Evolutionary conservation across 1,140 invertebrate species (phyloP).

Genomic region (Oppia nitens): DNA sequence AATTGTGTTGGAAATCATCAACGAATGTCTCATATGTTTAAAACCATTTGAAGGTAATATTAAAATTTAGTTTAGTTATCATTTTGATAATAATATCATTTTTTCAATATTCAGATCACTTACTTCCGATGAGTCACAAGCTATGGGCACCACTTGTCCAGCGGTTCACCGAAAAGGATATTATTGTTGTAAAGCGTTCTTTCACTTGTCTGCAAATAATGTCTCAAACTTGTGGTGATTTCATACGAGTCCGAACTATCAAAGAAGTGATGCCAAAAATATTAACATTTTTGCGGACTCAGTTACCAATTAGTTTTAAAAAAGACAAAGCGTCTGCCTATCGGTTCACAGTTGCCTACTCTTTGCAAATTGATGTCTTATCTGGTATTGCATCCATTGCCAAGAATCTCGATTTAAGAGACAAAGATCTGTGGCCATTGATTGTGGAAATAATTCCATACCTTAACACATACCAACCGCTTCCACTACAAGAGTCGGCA

Average conservation of each 20-base stretch:
- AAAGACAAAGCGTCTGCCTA: not conserved
- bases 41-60: not conserved
- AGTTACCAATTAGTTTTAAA: constrained; percentile 4
- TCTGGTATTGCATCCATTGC: constrained; percentile 4
- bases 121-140: constrained; percentile 17
- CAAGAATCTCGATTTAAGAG: constrained; percentile 1
- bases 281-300: constrained; percentile 6
- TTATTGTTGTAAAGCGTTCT: not conserved
- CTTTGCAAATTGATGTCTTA: constrained; percentile 11
- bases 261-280: constrained; percentile 13
- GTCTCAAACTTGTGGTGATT: constrained; percentile 13
- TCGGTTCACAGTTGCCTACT: constrained; percentile 9
- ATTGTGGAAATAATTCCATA: not conserved
- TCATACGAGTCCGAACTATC: constrained; percentile 7
- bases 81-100: not conserved
- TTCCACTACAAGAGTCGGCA: not conserved
- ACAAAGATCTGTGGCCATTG: constrained; percentile 7
- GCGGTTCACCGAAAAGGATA: constrained; percentile 10
- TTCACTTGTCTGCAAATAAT: constrained; percentile 11
- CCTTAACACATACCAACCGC: not conserved
- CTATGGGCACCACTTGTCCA: constrained; percentile 16
- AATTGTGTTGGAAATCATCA: not conserved
- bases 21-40: not conserved
- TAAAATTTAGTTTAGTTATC: not conserved
- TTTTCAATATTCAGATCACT: constrained; percentile 11